These are phyloP conservation scores for Triplophysa tibetana DNA, from an alignment of 2,113 vertebrate species.

Conservation along the genomic window DNA sequence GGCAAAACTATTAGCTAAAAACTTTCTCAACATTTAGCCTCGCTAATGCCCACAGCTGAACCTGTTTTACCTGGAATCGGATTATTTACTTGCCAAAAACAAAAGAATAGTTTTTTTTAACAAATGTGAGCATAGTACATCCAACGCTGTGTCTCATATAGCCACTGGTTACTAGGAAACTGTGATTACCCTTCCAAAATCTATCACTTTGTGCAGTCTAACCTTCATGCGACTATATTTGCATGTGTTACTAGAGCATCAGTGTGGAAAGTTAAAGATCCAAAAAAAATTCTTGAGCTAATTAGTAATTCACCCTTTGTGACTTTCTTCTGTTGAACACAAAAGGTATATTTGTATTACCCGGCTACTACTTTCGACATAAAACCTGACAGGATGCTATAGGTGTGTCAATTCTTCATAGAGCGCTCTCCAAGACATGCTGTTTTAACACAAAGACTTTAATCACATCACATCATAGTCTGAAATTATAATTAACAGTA, in stretches of 20 bases:
- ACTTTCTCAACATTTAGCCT: constrained; percentile 39
- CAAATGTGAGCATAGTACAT: constrained; percentile 10
- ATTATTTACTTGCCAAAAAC: constrained; percentile 15
- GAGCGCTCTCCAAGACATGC: background rate
- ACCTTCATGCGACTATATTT: constrained; percentile 21
- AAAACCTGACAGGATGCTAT: background rate
- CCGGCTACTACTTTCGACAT: too few relatives aligned
- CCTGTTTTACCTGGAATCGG: constrained; percentile 33
- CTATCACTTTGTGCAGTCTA: background rate
- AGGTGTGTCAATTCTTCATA: background rate
- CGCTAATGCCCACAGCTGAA: constrained; percentile 27
- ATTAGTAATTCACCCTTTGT: too few relatives aligned
- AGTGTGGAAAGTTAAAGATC: too few relatives aligned
- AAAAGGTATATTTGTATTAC: too few relatives aligned
- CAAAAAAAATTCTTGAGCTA: too few relatives aligned
- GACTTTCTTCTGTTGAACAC: too few relatives aligned
- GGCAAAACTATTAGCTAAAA: constrained; percentile 42
- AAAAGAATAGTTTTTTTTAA: background rate
- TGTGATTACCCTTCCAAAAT: constrained; percentile 15
- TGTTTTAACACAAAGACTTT: background rate
- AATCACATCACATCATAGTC: background rate
- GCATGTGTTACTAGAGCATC: background rate
- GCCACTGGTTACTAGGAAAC: constrained; percentile 31
- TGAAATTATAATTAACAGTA: constrained; percentile 23
- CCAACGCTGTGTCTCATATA: constrained; percentile 13